Evolutionary conservation across 2,113 vertebrate genomes (phyloP), one percentile per base, ranked within the genome.

Genomic region (Psammodynastes pulverulentus): DNA sequence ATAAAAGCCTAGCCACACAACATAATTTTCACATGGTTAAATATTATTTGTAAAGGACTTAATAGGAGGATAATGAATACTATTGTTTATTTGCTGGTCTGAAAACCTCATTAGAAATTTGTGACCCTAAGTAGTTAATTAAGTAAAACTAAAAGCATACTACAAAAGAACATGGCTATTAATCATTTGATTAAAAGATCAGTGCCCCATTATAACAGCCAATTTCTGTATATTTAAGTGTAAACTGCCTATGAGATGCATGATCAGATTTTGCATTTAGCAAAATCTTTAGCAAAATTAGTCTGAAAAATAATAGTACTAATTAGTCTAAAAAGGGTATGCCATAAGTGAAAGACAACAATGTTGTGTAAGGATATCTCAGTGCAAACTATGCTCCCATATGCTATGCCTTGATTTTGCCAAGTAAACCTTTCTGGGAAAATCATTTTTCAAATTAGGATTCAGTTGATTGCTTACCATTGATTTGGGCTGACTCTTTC

Each of bases 361-460:
- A 79, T 1, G 58, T 87, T 67, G 29, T 15, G 21, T 87, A 48
- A 67, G n/a, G 45, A 0, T 58, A 79, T 45, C 52, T 85, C 10
- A 5, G 43, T 29, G 0, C 9, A 48, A 29, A 0, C 2, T 0
- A 62, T 39, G 46, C 84, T 52, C 79, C 39, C 3, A 0, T 23
- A 0, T 2, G 39, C 54, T 49, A 15, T 39, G 1, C 0, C 34
- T 1, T 1, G 0, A 0, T 48, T 29, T 17, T 5, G 19, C 0
- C 19, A 53, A 5, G 6, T 51, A 34, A 62, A 91, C 19, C 0
- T 34, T 4, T 51, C 26, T 3, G 7, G 88, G 87, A 26, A 26
- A 46, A 48, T 86, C 43, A 49, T 86, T 86, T 46, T 51, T 5
- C 2, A 0, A 21, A 43, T 48, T 4, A 15, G 85, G 84, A 72